Evolutionary conservation across 2,888 invertebrate genomes (phyloP).

Genomic region (Baccha elongata): DNA sequence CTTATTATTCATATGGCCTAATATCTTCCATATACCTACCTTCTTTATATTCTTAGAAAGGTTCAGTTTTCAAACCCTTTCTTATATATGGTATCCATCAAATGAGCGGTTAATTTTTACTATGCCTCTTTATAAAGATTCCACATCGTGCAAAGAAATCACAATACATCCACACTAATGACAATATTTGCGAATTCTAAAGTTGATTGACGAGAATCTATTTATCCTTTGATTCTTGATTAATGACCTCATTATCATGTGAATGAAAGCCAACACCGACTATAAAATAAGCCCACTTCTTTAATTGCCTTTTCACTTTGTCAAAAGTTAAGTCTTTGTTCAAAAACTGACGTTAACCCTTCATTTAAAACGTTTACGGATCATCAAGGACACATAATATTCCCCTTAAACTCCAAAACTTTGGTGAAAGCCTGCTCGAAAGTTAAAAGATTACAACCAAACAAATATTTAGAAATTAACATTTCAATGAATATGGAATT

Average conservation of each 20-base stretch:
- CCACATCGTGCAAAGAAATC: no score
- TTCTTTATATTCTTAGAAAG: no score
- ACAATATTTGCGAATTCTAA: constrained; percentile 16
- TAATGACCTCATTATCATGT: constrained; percentile 69
- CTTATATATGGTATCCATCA: no score
- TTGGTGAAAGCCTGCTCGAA: constrained; percentile 16
- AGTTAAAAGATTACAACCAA: constrained; percentile 10
- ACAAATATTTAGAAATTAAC: constrained; percentile 11
- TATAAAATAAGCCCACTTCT: constrained; percentile 43
- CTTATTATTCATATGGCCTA: no score
- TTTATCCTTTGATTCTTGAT: constrained; percentile 48
- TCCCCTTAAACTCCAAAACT: neutral
- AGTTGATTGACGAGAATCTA: constrained; percentile 60
- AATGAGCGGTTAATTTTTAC: no score
- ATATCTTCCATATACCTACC: no score
- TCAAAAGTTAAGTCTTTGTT: constrained; percentile 63
- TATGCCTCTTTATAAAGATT: no score
- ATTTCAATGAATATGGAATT: constrained; percentile 57
- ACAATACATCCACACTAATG: neutral
- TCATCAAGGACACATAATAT: constrained; percentile 41
- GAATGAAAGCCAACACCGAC: constrained; percentile 54
- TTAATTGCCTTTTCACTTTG: neutral
- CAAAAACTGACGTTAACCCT: constrained; percentile 48
- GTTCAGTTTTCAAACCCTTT: no score
- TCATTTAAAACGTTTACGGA: constrained; percentile 34